Conservation (phyloP, 2,113 vertebrate genomes). For the Aldabrachelys gigantea region DNA sequence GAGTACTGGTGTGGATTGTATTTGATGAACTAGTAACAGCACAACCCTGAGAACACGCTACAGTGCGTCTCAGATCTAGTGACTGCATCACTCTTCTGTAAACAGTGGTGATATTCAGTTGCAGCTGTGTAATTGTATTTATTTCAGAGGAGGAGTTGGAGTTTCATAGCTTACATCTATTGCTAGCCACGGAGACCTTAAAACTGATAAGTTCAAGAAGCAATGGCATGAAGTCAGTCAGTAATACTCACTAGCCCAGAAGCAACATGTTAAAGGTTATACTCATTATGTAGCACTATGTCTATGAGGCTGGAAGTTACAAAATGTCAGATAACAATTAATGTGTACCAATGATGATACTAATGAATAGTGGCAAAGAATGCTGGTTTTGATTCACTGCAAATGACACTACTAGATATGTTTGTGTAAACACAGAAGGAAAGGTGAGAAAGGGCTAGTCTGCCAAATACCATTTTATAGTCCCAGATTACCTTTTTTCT, state of each 20-base stretch:
- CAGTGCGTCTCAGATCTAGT: neutral
- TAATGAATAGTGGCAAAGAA: constrained; percentile 39
- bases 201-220: neutral
- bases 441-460: constrained; percentile 12
- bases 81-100: neutral
- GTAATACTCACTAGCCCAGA: neutral
- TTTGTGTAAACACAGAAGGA: neutral
- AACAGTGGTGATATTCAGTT: neutral
- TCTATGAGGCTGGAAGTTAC: constrained; percentile 35
- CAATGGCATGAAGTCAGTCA: neutral
- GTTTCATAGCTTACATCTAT: neutral
- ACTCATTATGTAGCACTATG: constrained; percentile 32
- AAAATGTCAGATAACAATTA: constrained; percentile 50
- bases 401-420: neutral
- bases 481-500: neutral
- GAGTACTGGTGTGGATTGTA: neutral
- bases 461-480: neutral
- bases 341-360: constrained; percentile 30
- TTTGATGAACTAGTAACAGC: accelerated
- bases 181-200: neutral
- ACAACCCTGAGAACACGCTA: neutral
- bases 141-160: neutral
- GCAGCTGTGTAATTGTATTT: neutral
- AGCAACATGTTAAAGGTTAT: constrained; percentile 62
- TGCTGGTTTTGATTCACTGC: constrained; percentile 3